Percentiles rank a stretch among this genome's conserved stretches.
Conservation (phyloP, 2,113 vertebrate species). For the Etheostoma spectabile region DNA sequence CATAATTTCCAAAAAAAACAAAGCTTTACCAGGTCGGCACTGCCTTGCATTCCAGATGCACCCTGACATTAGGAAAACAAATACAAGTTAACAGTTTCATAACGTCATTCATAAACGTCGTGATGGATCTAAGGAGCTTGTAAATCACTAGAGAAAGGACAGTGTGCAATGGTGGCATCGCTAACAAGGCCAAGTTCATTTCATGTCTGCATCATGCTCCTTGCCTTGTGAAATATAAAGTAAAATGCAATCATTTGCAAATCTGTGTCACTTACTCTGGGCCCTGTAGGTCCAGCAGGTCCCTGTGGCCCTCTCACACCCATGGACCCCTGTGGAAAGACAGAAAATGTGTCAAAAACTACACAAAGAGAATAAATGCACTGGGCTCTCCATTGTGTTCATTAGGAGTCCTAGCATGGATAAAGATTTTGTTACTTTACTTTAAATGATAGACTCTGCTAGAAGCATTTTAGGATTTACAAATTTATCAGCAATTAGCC, state of each 20-base stretch:
- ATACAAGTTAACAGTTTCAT: not conserved
- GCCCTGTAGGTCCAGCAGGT: slow-evolving; percentile 89
- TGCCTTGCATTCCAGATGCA: slow-evolving; percentile 79
- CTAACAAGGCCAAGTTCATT: slow-evolving; percentile 7
- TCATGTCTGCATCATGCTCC: not conserved
- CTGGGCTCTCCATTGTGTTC: not conserved
- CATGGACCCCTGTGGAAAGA: slow-evolving; percentile 87
- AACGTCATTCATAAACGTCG: not conserved
- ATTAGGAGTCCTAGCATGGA: not conserved
- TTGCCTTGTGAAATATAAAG: not conserved
- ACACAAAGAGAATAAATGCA: not conserved
- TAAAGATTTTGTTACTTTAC: not conserved
- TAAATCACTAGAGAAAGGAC: slow-evolving; percentile 2
- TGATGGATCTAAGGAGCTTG: slow-evolving; percentile 3
- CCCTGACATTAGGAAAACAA: slow-evolving; percentile 75
- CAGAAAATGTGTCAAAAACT: slow-evolving; percentile 16
- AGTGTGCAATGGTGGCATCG: not conserved
- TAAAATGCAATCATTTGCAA: slow-evolving; percentile 12
- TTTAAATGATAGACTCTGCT: not conserved
- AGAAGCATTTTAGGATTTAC: not conserved
- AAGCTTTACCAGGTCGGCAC: slow-evolving; percentile 81
- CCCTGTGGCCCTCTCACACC: slow-evolving; percentile 93
- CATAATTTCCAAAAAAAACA: not conserved
- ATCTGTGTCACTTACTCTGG: slow-evolving; percentile 85
- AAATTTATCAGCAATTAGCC: not conserved